These are phyloP conservation scores for Sarcophaga peregrina DNA, from an alignment of 1,140 invertebrate species.

Conservation along the genomic window DNA sequence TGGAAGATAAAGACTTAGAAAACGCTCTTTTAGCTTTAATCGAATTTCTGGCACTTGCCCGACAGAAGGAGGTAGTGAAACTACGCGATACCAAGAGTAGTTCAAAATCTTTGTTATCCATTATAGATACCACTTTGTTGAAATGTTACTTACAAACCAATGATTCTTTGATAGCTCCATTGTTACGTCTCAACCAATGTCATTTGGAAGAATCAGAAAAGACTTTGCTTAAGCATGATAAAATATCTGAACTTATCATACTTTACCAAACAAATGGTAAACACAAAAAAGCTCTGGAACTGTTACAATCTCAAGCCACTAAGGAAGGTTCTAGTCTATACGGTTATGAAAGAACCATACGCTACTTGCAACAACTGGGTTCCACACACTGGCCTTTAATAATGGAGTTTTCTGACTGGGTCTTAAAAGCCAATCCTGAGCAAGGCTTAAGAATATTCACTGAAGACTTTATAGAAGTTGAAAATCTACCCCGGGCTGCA, in stretches of 20 bases:
- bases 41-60: constrained; percentile 86
- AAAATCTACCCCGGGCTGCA: constrained; percentile 86
- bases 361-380: constrained; percentile 92
- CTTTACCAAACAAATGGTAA: constrained; percentile 94
- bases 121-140: constrained; percentile 95
- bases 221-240: constrained; percentile 86
- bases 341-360: constrained; percentile 85
- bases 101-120: constrained; percentile 80
- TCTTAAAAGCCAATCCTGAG: constrained; percentile 85
- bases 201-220: constrained; percentile 94
- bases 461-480: constrained; percentile 89
- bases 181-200: constrained; percentile 94
- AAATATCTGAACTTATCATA: constrained; percentile 94
- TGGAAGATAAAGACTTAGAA: constrained; percentile 88
- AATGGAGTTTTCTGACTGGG: constrained; percentile 95
- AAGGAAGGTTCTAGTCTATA: constrained; percentile 78
- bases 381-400: constrained; percentile 89
- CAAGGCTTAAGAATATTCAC: constrained; percentile 95
- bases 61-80: constrained; percentile 68
- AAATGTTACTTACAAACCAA: constrained; percentile 98
- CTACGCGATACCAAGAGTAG: constrained; percentile 54
- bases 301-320: constrained; percentile 84
- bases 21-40: constrained; percentile 89
- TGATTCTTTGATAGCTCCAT: constrained; percentile 89
- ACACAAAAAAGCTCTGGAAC: constrained; percentile 90